Percentiles rank a stretch among this genome's conserved stretches.
Conservation (phyloP, 2,797 vertebrate species). For the Pipistrellus pygmaeus region DNA sequence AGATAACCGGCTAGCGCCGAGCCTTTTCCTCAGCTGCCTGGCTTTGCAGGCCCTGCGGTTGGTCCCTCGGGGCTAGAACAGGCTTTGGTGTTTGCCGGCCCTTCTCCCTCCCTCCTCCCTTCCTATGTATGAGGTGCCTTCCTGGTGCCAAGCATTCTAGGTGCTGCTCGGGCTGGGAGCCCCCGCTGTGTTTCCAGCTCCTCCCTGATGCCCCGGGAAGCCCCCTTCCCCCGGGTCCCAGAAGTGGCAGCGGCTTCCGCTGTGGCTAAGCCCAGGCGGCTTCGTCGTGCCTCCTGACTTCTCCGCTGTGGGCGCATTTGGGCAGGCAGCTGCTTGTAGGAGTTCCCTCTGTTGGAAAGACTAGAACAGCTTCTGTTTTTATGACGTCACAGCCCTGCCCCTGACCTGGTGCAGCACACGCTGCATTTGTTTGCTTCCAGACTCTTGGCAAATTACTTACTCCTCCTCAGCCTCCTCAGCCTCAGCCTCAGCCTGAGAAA, state of each 20-base stretch:
- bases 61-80: neutral
- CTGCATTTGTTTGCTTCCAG: neutral
- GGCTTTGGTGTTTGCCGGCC: neutral
- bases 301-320: neutral
- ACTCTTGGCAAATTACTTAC: neutral
- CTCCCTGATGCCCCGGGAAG: neutral
- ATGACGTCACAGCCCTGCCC: neutral
- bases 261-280: neutral
- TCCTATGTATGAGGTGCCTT: neutral
- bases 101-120: neutral
- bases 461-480: neutral
- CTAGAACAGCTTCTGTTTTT: neutral
- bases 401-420: neutral
- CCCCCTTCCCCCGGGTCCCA: rapidly evolving
- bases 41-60: neutral
- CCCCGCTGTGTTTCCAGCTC: neutral
- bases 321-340: neutral
- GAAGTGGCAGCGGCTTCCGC: neutral
- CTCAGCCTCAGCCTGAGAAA: neutral
- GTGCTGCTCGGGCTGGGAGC: neutral
- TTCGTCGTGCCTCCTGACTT: neutral
- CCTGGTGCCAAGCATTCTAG: neutral
- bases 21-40: neutral
- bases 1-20: neutral
- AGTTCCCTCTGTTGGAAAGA: neutral